These are phyloP conservation scores for Lottia gigantea DNA, from an alignment of 2,888 invertebrate genomes.

Conservation along the genomic window DNA sequence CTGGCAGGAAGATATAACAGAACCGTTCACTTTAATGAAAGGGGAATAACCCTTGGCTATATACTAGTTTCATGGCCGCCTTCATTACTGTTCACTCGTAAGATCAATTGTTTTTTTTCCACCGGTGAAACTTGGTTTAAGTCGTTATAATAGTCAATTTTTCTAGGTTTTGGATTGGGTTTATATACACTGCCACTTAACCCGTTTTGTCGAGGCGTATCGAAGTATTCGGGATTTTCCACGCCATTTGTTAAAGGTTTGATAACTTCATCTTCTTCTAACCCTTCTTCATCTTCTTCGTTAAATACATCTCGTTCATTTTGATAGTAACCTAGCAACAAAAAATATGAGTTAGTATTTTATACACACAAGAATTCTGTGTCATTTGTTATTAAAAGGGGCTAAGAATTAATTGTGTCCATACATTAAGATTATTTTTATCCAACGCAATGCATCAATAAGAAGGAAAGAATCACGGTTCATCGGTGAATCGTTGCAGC, in stretches of 20 bases:
- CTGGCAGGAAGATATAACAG: background rate
- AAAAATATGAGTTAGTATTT: too few species aligned
- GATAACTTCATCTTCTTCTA: conserved; percentile 24
- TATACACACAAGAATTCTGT: too few species aligned
- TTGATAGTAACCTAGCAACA: conserved; percentile 41
- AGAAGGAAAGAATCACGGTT: too few species aligned
- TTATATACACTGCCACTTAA: conserved; percentile 11
- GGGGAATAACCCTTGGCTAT: background rate
- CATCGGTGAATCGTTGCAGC: too few species aligned
- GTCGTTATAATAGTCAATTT: conserved; percentile 1
- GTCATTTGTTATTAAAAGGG: too few species aligned
- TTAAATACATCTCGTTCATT: conserved; percentile 43
- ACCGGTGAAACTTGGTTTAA: background rate
- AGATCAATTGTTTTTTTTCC: conserved; percentile 2
- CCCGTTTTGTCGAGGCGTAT: conserved; percentile 61
- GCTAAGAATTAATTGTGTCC: too few species aligned
- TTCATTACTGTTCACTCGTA: background rate
- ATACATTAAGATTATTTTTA: too few species aligned
- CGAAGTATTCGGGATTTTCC: conserved; percentile 93
- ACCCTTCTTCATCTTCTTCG: conserved; percentile 54
- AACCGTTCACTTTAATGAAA: background rate
- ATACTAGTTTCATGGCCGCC: background rate
- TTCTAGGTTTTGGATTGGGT: background rate
- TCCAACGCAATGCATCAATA: too few species aligned
- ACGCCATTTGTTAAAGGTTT: conserved; percentile 74